Evolutionary conservation across 2,113 vertebrate species (phyloP).

Genomic region (Istiophorus platypterus): DNA sequence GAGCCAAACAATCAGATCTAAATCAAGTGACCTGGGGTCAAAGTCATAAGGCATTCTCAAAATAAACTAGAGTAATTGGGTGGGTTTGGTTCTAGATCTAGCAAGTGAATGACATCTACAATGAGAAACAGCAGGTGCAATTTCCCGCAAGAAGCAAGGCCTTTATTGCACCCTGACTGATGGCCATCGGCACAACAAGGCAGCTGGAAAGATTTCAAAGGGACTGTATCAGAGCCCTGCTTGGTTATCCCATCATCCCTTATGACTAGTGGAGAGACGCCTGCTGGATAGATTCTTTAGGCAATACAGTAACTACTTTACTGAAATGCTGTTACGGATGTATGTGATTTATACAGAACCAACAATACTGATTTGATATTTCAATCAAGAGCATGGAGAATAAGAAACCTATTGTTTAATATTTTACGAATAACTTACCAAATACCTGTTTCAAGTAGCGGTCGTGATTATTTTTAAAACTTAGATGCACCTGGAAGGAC

Average conservation of each 20-base stretch:
- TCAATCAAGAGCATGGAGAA: background rate
- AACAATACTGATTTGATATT: background rate
- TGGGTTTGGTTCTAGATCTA: slow-evolving; percentile 45
- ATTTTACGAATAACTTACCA: background rate
- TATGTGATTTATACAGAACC: background rate
- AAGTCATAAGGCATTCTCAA: slow-evolving; percentile 50
- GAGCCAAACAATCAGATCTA: slow-evolving; percentile 15
- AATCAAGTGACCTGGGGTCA: slow-evolving; percentile 28
- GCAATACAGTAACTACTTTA: slow-evolving; percentile 16
- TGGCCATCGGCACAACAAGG: slow-evolving; percentile 64
- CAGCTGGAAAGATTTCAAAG: slow-evolving; percentile 74
- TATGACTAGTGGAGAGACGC: slow-evolving; percentile 49
- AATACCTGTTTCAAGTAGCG: background rate
- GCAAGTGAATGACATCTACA: slow-evolving; percentile 65
- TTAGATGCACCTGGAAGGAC: background rate
- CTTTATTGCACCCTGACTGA: slow-evolving; percentile 65
- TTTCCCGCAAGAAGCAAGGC: slow-evolving; percentile 61
- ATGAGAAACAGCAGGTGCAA: slow-evolving; percentile 73
- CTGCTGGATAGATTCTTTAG: slow-evolving; percentile 35
- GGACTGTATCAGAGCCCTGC: slow-evolving; percentile 47
- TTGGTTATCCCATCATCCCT: slow-evolving; percentile 68
- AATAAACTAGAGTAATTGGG: slow-evolving; percentile 42
- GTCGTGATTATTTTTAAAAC: background rate
- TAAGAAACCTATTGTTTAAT: background rate
- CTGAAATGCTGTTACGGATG: slow-evolving; percentile 20